Evolutionary conservation across 2,888 invertebrate genomes (phyloP), one percentile per base, ranked within the genome.

Genomic region (Acronicta aceris): DNA sequence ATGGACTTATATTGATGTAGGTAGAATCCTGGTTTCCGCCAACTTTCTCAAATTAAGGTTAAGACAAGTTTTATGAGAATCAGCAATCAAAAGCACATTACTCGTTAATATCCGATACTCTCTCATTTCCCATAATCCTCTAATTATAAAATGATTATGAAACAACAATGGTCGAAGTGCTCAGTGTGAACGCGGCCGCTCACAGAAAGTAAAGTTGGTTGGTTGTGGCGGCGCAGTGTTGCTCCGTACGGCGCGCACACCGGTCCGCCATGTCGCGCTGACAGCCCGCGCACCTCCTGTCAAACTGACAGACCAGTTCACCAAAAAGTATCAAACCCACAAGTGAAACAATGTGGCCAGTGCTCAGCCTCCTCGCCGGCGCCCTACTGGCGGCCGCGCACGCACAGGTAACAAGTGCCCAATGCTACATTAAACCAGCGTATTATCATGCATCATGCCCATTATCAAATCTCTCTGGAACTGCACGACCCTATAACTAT

Each of bases 161-260:
- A 40, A 43, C 55, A 42, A 58, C 52, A 55, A 48, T 52, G 30
- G 40, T 48, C 5, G 40, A 9, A 16, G 60, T 78, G 40, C 73
- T 38, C 53, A 58, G 78, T 92, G 89, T 93, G 88, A 81, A 88
- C 90, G 74, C 88, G 66, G 76, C 89, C 90, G 81, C 75, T 81
- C 80, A 81, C 93, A 81, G 91, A 94, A 93, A 93, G 92, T 93
- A 92, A 92, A 92, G 88, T 91, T 90, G 85, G 89, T 90, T 79
- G 82, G 79, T 80, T 76, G 74, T 72, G 80, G 74, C 67, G 63
- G 80, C 82, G 78, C 93, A 94, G 94, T 94, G 89, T 88, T 83
- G 87, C 87, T 89, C 81, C 83, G 87, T 82, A 82, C 84, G 88
- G 90, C 91, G 89, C 84, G 60, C 82, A 81, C 88, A 86, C 81